Evolutionary conservation across 2,113 vertebrate species (phyloP), one percentile per base, ranked within the genome.

Genomic region (Eudorcas thomsonii): DNA sequence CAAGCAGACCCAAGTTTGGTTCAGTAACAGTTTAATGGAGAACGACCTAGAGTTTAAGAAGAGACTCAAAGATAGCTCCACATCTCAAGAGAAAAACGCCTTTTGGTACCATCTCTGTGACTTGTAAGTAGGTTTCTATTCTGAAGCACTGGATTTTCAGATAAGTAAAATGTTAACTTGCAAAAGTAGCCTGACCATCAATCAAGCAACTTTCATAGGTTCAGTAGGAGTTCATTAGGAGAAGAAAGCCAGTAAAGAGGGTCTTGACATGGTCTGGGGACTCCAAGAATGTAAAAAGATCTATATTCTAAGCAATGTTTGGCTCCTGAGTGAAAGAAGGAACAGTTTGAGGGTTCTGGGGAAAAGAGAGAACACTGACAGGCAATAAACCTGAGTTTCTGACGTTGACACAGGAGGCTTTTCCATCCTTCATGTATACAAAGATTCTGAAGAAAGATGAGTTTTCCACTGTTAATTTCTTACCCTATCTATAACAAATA

Each of bases 401-500:
- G 71, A 95, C 54, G 8, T 96, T 91, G 86, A 54, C 28, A 59
- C 21, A 30, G 33, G 26, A 77, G 36, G 1, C 45, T 86, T 59
- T 80, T 64, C 39, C 17, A 57, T 89, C 1, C 23, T 59, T n/a
- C 7, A 33, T 71, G 7, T 62, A 78, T 67, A 82, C 77, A 90
- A 84, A 95, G 67, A 64, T 57, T 95, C 7, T 54, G 55, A 96
- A 74, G 36, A 80, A 98, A 98, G 33, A 88, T 1, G 60, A 83
- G 30, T 87, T 95, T 97, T 89, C 74, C 48, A 52, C 33, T 92
- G 17, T 50, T 91, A 54, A 90, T 93, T 96, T 93, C 85, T 93
- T 95, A 96, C 92, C 77, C 36, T 91, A 64, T 86, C 33, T 96
- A 87, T 95, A 95, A 83, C 45, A 95, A 97, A 84, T 39, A 92